Conservation (phyloP, 1,140 invertebrate genomes). For the Drosophila trapezifrons region DNA sequence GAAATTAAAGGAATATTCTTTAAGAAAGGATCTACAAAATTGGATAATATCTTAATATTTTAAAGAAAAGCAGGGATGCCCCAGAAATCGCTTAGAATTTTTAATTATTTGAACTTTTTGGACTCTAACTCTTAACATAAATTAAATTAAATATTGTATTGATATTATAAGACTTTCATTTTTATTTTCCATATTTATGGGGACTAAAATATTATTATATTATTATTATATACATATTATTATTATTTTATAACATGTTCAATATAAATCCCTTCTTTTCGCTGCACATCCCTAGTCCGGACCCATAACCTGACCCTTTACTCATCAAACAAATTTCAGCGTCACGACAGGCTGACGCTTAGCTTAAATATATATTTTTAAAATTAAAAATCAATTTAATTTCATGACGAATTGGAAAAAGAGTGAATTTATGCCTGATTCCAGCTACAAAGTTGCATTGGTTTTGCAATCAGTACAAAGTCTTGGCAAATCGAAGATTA, state of each 20-base stretch:
- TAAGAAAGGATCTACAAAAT: too few relatives aligned
- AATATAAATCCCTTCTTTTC: not conserved
- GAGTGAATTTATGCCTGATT: too few relatives aligned
- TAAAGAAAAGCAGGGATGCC: too few relatives aligned
- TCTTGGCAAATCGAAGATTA: constrained; percentile 31
- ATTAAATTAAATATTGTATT: not conserved
- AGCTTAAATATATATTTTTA: not conserved
- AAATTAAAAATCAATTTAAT: not conserved
- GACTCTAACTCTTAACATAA: not conserved
- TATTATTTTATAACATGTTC: too few relatives aligned
- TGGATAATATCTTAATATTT: too few relatives aligned
- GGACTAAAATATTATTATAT: too few relatives aligned
- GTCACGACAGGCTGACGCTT: not conserved
- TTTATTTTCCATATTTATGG: too few relatives aligned
- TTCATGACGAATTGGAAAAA: constrained; percentile 6
- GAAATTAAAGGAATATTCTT: not conserved
- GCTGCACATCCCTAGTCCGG: not conserved
- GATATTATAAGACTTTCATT: too few relatives aligned
- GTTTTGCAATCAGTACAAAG: constrained; percentile 26
- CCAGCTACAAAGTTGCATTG: constrained; percentile 18
- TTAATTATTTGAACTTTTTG: not conserved
- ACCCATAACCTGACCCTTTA: too few relatives aligned
- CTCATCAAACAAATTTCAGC: too few relatives aligned
- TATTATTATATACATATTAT: too few relatives aligned
- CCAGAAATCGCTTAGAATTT: not conserved